Percentiles rank a stretch among this genome's conserved stretches.
These are phyloP conservation scores for Drosophila sucinea DNA, from an alignment of 1,140 invertebrate genomes.

Conservation along the genomic window DNA sequence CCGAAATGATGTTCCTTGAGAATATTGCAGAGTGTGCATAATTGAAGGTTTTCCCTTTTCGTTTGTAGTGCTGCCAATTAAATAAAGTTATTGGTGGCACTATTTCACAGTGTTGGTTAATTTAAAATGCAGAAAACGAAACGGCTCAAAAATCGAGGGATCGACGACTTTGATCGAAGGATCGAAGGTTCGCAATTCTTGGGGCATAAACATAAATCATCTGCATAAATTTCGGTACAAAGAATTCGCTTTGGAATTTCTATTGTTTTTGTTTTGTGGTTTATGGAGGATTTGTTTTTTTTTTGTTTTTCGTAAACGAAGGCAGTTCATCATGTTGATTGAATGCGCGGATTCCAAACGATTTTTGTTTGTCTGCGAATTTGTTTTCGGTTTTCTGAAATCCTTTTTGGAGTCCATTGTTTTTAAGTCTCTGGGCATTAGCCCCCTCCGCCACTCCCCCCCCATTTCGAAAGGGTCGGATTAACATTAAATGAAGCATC, in stretches of 20 bases:
- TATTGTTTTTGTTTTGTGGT: constrained; percentile 62
- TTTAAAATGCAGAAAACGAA: background rate
- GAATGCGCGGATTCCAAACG: constrained; percentile 35
- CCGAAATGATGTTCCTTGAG: too few relatives aligned
- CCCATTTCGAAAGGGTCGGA: background rate
- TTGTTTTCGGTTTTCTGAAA: constrained; percentile 43
- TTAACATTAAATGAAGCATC: constrained; percentile 61
- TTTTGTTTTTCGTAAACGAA: constrained; percentile 40
- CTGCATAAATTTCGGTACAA: constrained; percentile 63
- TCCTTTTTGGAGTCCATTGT: constrained; percentile 61
- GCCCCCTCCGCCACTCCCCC: background rate
- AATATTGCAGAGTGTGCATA: too few relatives aligned
- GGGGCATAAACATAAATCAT: constrained; percentile 69
- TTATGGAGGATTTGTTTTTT: constrained; percentile 13
- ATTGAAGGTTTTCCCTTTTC: too few relatives aligned
- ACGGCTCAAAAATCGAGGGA: background rate
- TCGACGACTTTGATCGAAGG: constrained; percentile 3
- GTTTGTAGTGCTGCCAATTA: constrained; percentile 7
- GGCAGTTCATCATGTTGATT: constrained; percentile 74
- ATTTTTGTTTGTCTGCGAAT: constrained; percentile 47
- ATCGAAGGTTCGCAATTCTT: constrained; percentile 5
- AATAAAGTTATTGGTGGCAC: constrained; percentile 5
- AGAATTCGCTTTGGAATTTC: constrained; percentile 68
- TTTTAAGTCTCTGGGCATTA: constrained; percentile 21
- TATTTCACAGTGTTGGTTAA: constrained; percentile 1